A percentile compares a stretch with the other conserved stretches of the same genome.
These are phyloP conservation scores for Promerops cafer DNA, from an alignment of 2,113 vertebrate genomes.

Conservation along the genomic window DNA sequence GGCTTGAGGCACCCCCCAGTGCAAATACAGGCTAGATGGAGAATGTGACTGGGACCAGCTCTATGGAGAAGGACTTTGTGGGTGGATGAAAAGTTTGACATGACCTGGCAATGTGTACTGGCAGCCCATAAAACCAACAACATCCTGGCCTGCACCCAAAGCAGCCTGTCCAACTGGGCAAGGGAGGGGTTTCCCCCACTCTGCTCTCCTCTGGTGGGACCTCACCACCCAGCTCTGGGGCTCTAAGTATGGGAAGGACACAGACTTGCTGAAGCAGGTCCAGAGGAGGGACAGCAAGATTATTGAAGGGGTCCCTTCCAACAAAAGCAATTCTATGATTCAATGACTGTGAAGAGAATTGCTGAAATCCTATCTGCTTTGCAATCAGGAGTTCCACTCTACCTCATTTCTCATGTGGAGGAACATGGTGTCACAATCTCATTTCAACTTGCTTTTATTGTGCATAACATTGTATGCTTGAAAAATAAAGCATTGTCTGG, in stretches of 20 bases:
- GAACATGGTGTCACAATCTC: neutral
- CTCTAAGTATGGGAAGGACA: neutral
- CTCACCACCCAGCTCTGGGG: too few species aligned
- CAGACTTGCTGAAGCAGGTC: neutral
- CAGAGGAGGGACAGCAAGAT: neutral
- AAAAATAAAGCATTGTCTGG: neutral
- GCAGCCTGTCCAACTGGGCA: fast-evolving
- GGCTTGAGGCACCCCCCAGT: neutral
- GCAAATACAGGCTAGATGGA: neutral
- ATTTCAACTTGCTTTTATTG: neutral
- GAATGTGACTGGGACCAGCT: neutral
- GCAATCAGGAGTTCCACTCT: neutral
- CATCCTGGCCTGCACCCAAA: neutral
- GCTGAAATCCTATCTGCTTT: neutral
- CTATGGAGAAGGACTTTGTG: neutral
- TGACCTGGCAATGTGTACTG: neutral
- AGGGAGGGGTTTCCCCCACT: neutral
- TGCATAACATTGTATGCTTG: neutral
- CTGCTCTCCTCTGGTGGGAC: neutral
- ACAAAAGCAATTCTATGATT: neutral
- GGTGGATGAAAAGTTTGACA: neutral
- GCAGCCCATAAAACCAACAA: neutral
- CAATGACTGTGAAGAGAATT: neutral
- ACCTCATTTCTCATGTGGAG: neutral
- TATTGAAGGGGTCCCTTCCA: fast-evolving